Evolutionary conservation across 2,113 vertebrate species (phyloP), one percentile per base, ranked within the genome.

Genomic region (Noctilio leporinus): DNA sequence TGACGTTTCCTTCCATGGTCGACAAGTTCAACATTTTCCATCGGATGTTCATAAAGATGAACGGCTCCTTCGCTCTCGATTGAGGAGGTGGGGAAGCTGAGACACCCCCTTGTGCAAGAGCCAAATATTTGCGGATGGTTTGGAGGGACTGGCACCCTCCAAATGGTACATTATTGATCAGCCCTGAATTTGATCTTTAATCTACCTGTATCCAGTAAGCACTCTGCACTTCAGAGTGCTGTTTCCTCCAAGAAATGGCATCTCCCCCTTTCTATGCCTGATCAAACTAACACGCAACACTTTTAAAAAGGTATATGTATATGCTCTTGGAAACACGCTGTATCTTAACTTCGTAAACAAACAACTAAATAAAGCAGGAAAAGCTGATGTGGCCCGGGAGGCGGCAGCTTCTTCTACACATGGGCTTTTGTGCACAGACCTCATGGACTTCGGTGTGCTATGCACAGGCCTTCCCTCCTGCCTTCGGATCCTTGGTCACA

Each of bases 41-140:
- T 10, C 2, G 2, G 12, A 51, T 30, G 16, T 26, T 62, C 0
- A 0, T 49, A 35, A 35, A 1, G 43, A 20, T 1, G 10, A 73
- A 38, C 5, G 38, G 7, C n/a, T 11, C 10, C 70, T 24, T 38
- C 19, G 11, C 7, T 4, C 3, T 19, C 0, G 0, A 5, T 3
- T 8, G 43, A 40, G 5, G 1, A 4, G 1, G 4, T 10, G 1
- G 7, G 7, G 20, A 57, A 15, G 28, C 55, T 57, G 19, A 38
- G 12, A 16, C 24, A 22, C 5, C 35, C 9, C 7, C 1, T 10
- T 26, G 28, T 59, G 64, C 64, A 22, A 35, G 9, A 19, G 3
- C 3, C 28, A 28, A 30, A 53, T 11, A 5, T 28, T 62, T 40
- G 22, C 35, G 8, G 5, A 3, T 26, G 38, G 35, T 40, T 53